These are phyloP conservation scores for Vicugna pacos DNA, from an alignment of 2,113 vertebrate species.

Conservation along the genomic window DNA sequence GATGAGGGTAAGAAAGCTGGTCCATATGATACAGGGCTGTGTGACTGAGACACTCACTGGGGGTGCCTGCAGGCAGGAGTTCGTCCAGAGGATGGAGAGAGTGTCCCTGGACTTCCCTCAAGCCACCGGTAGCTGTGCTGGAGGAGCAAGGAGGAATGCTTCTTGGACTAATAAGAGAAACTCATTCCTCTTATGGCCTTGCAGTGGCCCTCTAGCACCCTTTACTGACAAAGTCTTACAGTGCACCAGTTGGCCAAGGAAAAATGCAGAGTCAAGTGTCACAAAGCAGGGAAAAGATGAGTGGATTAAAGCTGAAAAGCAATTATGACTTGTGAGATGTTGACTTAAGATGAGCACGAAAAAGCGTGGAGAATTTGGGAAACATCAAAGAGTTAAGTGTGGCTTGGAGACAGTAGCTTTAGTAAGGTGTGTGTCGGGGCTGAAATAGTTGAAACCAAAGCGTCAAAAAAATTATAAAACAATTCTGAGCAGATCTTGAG, in stretches of 20 bases:
- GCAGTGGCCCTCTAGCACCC: not conserved
- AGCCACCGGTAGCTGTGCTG: not conserved
- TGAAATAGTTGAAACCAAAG: not conserved
- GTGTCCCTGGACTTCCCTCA: fast-evolving
- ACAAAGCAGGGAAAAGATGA: not conserved
- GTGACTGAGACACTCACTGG: not conserved
- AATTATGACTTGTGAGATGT: not conserved
- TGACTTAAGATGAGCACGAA: not conserved
- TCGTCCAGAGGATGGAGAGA: not conserved
- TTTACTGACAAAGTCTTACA: not conserved
- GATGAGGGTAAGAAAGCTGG: not conserved
- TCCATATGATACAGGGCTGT: not conserved
- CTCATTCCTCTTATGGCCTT: fast-evolving
- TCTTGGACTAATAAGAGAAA: not conserved
- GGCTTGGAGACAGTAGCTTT: not conserved
- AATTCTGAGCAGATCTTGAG: not conserved
- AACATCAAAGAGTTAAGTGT: not conserved
- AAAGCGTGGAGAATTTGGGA: not conserved
- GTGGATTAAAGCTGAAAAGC: not conserved
- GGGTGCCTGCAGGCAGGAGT: not conserved
- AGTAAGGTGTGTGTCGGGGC: not conserved
- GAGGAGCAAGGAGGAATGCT: fast-evolving
- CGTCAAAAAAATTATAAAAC: not conserved
- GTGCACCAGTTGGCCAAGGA: not conserved
- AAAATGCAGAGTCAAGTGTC: not conserved